Conservation (phyloP, 2,888 invertebrate species). For the Drosophila kuntzei region DNA sequence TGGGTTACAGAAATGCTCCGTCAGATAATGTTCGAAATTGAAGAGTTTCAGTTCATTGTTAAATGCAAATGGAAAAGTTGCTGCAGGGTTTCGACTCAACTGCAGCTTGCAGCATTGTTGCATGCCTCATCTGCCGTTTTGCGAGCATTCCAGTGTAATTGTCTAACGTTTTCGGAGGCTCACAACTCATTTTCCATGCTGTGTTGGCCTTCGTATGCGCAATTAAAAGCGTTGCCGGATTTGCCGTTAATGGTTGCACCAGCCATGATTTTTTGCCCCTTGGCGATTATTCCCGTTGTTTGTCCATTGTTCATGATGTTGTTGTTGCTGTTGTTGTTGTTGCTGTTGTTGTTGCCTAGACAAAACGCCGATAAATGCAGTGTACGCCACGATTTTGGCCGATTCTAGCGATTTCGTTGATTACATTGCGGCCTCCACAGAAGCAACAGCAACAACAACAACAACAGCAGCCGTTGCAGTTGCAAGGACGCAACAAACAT, state of each 20-base stretch:
- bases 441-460: constrained; percentile 16
- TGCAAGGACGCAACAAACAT: constrained; percentile 25
- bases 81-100: background rate
- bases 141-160: constrained; percentile 5
- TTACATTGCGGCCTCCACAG: constrained; percentile 63
- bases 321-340: constrained; percentile 28
- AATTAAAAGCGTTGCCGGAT: constrained; percentile 80
- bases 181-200: constrained; percentile 66
- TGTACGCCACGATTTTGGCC: constrained; percentile 61
- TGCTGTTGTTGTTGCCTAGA: constrained; percentile 1
- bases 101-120: constrained; percentile 7
- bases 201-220: constrained; percentile 69
- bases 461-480: constrained; percentile 9
- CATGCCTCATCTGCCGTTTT: constrained; percentile 8
- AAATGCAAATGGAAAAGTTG: background rate
- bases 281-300: constrained; percentile 36
- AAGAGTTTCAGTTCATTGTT: constrained; percentile 2
- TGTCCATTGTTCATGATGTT: constrained; percentile 47
- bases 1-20: too few species aligned
- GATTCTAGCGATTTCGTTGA: constrained; percentile 78
- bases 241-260: constrained; percentile 73
- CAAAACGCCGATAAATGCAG: constrained; percentile 64
- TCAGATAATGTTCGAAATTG: background rate
- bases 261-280: constrained; percentile 61
- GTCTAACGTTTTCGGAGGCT: constrained; percentile 19